A percentile compares a stretch with the other conserved stretches of the same genome.
phyloP scores from a whole-genome alignment of 2,888 invertebrate species.

The Athalia cordata region DNA sequence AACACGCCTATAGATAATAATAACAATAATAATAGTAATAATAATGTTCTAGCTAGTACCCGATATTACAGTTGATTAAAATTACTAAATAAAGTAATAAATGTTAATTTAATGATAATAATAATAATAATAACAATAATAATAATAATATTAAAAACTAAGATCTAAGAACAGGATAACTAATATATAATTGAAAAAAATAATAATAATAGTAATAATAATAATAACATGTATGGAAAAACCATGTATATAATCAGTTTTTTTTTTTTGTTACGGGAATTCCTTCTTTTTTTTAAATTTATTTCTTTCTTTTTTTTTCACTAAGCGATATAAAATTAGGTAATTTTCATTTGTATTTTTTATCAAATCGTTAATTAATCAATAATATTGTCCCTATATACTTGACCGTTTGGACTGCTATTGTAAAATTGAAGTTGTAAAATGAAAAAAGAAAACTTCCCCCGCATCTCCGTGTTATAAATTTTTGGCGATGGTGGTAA shows the following conservation, averaged over 20 bases:
- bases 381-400: too few species aligned
- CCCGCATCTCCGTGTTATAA: too few species aligned
- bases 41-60: conserved; percentile 63
- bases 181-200: not conserved
- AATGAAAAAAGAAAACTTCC: too few species aligned
- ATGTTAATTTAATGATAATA: conserved; percentile 62
- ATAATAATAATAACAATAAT: conserved; percentile 56
- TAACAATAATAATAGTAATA: conserved; percentile 37
- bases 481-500: too few species aligned
- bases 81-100: conserved; percentile 66
- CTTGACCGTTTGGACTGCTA: too few species aligned
- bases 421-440: too few species aligned
- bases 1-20: conserved; percentile 53
- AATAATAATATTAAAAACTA: not conserved
- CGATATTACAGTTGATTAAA: conserved; percentile 64
- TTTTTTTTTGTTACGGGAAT: not conserved
- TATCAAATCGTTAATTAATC: too few species aligned
- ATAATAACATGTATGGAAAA: conserved; percentile 48
- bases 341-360: too few species aligned
- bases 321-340: not conserved
- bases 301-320: not conserved
- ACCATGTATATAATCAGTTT: not conserved
- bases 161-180: not conserved
- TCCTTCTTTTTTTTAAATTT: not conserved
- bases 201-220: conserved; percentile 54